phyloP scores from a whole-genome alignment of 2,797 vertebrate species.

The Peromyscus attwateri region DNA sequence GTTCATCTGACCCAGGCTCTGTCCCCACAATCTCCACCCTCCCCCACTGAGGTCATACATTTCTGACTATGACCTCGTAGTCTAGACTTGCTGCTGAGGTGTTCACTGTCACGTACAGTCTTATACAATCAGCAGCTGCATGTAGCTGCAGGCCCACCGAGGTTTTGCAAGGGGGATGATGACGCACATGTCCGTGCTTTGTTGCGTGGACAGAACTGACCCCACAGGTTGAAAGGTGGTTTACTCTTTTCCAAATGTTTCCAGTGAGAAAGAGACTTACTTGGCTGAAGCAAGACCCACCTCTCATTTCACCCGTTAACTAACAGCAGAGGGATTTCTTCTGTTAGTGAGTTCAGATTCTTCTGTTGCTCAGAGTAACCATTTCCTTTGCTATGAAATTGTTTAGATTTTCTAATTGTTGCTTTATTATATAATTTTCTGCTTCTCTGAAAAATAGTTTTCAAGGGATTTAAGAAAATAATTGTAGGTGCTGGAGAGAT shows the following conservation, averaged over 20 bases:
- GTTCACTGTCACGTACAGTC: slow-evolving; percentile 83
- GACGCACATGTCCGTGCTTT: slow-evolving; percentile 66
- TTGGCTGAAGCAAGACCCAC: slow-evolving; percentile 24
- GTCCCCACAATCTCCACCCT: slow-evolving; percentile 68
- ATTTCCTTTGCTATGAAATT: slow-evolving; percentile 47
- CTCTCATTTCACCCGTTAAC: slow-evolving; percentile 56
- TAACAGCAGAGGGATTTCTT: slow-evolving; percentile 24
- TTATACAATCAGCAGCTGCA: slow-evolving; percentile 82
- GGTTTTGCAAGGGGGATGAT: slow-evolving; percentile 80
- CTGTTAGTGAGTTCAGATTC: slow-evolving; percentile 36
- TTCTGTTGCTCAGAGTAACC: slow-evolving; percentile 20
- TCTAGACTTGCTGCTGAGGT: slow-evolving; percentile 78
- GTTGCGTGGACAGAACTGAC: slow-evolving; percentile 74
- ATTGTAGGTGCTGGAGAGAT: neutral
- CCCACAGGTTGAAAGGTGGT: slow-evolving; percentile 75
- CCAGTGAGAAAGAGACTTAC: slow-evolving; percentile 27
- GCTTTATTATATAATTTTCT: neutral
- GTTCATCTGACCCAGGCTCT: slow-evolving; percentile 57
- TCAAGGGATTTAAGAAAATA: slow-evolving; percentile 17
- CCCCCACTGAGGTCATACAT: slow-evolving; percentile 75
- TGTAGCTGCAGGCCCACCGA: slow-evolving; percentile 77
- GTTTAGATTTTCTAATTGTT: slow-evolving; percentile 43
- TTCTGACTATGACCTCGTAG: slow-evolving; percentile 73
- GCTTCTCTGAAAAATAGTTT: slow-evolving; percentile 47
- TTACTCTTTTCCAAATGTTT: slow-evolving; percentile 72